Evolutionary conservation across 2,797 vertebrate species (phyloP).

Genomic region (Champsocephalus esox): DNA sequence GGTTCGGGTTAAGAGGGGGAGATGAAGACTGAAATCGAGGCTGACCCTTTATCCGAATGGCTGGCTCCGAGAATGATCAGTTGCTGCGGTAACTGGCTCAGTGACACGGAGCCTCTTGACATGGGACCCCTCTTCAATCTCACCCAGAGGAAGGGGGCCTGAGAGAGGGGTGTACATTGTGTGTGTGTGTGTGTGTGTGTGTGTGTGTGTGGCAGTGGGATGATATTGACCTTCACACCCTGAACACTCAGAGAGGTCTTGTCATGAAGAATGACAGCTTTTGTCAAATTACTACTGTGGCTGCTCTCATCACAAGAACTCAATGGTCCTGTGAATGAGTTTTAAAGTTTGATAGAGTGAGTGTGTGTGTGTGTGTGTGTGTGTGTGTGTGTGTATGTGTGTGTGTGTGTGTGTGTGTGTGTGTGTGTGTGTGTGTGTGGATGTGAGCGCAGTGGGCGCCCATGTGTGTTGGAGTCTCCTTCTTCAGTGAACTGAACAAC

Average conservation of each 20-base stretch:
- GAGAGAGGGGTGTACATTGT: background rate
- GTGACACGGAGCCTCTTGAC: constrained; percentile 44
- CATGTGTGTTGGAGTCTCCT: background rate
- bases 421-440: background rate
- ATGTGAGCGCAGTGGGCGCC: background rate
- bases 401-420: background rate
- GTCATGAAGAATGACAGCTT: constrained; percentile 60
- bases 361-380: background rate
- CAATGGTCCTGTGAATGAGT: constrained; percentile 14
- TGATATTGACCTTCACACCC: constrained; percentile 57
- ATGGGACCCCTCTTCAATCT: constrained; percentile 55
- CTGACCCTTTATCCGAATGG: constrained; percentile 58
- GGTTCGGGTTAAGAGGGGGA: constrained; percentile 23
- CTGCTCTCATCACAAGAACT: constrained; percentile 33
- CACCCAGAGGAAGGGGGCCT: constrained; percentile 15
- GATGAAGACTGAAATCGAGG: constrained; percentile 51
- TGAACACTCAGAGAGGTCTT: constrained; percentile 43
- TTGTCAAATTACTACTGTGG: constrained; percentile 51
- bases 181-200: background rate
- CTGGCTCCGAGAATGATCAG: constrained; percentile 64
- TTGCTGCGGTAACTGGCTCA: constrained; percentile 54
- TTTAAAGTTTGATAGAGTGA: constrained; percentile 22
- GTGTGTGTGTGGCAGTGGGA: background rate
- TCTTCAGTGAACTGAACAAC: constrained; percentile 10
- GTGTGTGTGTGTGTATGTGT: background rate